Evolutionary conservation across 1,140 invertebrate genomes (phyloP).

Genomic region (Apis laboriosa): DNA sequence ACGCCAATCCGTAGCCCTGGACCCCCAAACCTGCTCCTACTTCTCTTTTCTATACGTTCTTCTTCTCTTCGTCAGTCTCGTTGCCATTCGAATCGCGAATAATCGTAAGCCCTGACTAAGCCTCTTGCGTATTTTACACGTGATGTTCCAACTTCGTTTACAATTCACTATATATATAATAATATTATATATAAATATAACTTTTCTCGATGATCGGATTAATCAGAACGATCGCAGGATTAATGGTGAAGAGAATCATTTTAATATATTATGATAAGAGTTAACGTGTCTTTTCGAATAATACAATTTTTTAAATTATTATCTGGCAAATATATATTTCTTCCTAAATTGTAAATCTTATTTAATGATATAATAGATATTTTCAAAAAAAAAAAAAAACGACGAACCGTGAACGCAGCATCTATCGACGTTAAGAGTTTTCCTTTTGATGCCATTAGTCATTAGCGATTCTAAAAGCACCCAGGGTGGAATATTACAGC

Average conservation of each 20-base stretch:
- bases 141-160: slow-evolving; percentile 52
- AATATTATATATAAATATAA: slow-evolving; percentile 7
- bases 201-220: not conserved
- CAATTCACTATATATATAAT: slow-evolving; percentile 4
- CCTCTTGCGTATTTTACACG: slow-evolving; percentile 63
- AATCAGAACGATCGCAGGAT: not conserved
- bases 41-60: slow-evolving; percentile 49
- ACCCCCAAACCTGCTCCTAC: slow-evolving; percentile 36
- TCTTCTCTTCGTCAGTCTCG: slow-evolving; percentile 51
- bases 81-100: slow-evolving; percentile 68
- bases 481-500: slow-evolving; percentile 68
- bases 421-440: slow-evolving; percentile 48
- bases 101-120: slow-evolving; percentile 64
- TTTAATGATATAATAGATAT: not conserved
- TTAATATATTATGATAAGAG: not conserved
- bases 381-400: slow-evolving; percentile 10
- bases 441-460: slow-evolving; percentile 71
- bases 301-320: not conserved
- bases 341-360: too few relatives aligned
- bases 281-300: slow-evolving; percentile 9
- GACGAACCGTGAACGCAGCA: slow-evolving; percentile 53
- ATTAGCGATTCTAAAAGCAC: slow-evolving; percentile 73
- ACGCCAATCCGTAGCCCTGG: slow-evolving; percentile 56
- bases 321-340: too few relatives aligned
- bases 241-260: too few relatives aligned